Evolutionary conservation across 2,797 vertebrate species (phyloP), one percentile per base, ranked within the genome.

Genomic region (Chloroceryle inda): DNA sequence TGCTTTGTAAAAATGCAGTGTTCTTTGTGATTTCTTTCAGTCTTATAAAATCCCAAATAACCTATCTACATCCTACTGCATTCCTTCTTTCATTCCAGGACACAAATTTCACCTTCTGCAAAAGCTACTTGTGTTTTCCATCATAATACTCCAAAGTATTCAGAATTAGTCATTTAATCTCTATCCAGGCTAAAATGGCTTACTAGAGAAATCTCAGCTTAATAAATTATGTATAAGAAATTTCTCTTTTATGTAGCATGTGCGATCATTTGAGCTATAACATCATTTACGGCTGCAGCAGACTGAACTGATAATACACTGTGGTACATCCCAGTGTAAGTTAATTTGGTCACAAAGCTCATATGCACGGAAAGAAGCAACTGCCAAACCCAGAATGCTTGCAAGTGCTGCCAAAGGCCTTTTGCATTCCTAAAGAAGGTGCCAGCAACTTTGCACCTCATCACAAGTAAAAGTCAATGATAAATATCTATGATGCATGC

Each of bases 171-270:
- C 10, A 93, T 89, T 96, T 92, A 85, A 90, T 95, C 86, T 93
- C 89, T 89, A 88, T 66, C 67, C 80, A 95, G 84, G 58, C 88
- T 90, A 94, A 97, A 97, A 96, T 44, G 40, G 62, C 74, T 94
- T 95, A 94, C 81, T 47, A 84, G 16, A 85, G 86, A 92, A 94
- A 95, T 89, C 88, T 96, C 56, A 49, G 38, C 63, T 92, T 89
- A 63, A 89, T 94, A 85, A 97, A 97, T 95, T 52, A 95, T 93
- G 77, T n/a, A 75, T 89, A 64, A 88, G 80, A 85, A 66, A 52
- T 63, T 77, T 94, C 78, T 53, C 59, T 85, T 95, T 96, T 92
- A 73, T 64, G 94, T 76, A 80, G 61, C 9, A 3, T 33, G 63
- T 84, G 88, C 27, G 9, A 73, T 47, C 27, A 81, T 84, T 80